Evolutionary conservation across 2,888 invertebrate genomes (phyloP), one percentile per base, ranked within the genome.

Genomic region (Xestia c-nigrum): DNA sequence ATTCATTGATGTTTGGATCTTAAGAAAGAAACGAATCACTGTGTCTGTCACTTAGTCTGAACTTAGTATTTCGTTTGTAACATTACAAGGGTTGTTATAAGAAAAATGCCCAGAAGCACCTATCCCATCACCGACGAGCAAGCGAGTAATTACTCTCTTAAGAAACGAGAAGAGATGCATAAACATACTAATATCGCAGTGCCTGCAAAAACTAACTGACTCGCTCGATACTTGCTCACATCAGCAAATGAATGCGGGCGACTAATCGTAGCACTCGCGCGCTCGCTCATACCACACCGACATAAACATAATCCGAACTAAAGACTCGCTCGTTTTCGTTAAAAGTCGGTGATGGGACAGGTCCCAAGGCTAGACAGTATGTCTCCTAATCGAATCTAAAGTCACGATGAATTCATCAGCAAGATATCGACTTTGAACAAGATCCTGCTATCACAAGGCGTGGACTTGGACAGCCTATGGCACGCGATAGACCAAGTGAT

Each of bases 401-500:
- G 69, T 81, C 74, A 80, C 59, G 77, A 80, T 84, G 79, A 79
- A 74, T 87, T 88, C 86, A 92, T 87, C 93, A 97, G 97, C 88
- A 98, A 98, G 94, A 97, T 98, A 93, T 98, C 98, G 77, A 98
- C 98, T 46, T 96, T 99, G 89, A 99, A 99, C 95, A 97, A 97
- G 90, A 98, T 98, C 94, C 96, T 99, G 92, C 93, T 96, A 77
- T 97, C 97, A 80, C 97, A 98, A 91, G 97, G 98, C 67, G 97
- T 98, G 87, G 98, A 99, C 91, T 97, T 98, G 67, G 97, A 97
- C 74, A 97, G 97, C 83, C 95, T 99, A 89, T 99, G 99, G 99
- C 96, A 97, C 63, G 97, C 97, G 89, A 98, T 99, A 88, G 99
- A 99, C 93, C 99, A 99, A 92, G 98, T 99, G 68, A 98, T 99